Conservation (phyloP, 1,140 invertebrate genomes). For the Drosophila truncata region DNA sequence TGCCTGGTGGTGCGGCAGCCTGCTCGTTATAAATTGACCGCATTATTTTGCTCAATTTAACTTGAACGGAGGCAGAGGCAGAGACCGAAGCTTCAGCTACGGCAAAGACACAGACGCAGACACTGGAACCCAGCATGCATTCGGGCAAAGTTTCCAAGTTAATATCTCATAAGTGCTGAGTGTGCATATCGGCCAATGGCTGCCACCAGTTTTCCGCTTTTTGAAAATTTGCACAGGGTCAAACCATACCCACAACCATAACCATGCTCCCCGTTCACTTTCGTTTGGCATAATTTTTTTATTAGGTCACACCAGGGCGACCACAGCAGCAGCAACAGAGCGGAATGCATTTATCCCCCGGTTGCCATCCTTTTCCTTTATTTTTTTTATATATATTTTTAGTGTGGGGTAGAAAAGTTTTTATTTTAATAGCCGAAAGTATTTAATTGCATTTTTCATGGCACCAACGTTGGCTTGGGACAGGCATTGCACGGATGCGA, state of each 20-base stretch:
- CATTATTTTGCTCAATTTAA: constrained; percentile 84
- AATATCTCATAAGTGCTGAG: constrained; percentile 78
- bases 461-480: constrained; percentile 8
- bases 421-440: constrained; percentile 69
- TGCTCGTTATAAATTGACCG: constrained; percentile 79
- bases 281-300: constrained; percentile 81
- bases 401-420: constrained; percentile 31
- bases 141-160: constrained; percentile 77
- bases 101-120: constrained; percentile 29
- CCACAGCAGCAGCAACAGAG: constrained; percentile 60
- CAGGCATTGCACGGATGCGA: constrained; percentile 24
- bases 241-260: background rate
- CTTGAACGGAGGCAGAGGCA: constrained; percentile 32
- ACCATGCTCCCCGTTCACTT: constrained; percentile 48
- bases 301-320: constrained; percentile 71
- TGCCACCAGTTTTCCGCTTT: constrained; percentile 54
- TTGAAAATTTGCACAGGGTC: constrained; percentile 61
- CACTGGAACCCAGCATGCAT: constrained; percentile 1
- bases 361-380: constrained; percentile 1
- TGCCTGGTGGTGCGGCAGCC: constrained; percentile 45
- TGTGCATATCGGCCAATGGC: constrained; percentile 65
- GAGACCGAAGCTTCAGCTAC: background rate
- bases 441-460: constrained; percentile 71
- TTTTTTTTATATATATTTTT: background rate
- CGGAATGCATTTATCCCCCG: constrained; percentile 27